These are phyloP conservation scores for Tympanuchus pallidicinctus DNA, from an alignment of 2,113 vertebrate species.

Conservation along the genomic window DNA sequence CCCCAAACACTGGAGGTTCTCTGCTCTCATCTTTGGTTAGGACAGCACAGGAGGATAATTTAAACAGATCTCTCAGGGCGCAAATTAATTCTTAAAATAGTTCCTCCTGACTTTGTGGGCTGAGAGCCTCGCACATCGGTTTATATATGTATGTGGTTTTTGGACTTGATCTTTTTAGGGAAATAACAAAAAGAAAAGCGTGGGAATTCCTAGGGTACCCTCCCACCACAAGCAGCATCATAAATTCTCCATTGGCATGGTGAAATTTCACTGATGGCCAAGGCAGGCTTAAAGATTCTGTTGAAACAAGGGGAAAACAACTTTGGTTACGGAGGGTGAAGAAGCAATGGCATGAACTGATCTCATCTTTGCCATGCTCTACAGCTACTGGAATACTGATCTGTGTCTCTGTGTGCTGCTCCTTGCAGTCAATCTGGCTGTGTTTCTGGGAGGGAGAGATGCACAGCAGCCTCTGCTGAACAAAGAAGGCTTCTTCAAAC, in stretches of 20 bases:
- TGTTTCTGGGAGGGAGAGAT: not conserved
- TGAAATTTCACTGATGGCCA: slow-evolving; percentile 25
- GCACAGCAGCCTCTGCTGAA: not conserved
- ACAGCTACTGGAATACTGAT: not conserved
- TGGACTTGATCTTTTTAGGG: not conserved
- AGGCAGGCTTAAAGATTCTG: not conserved
- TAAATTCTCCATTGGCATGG: slow-evolving; percentile 31
- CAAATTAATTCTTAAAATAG: slow-evolving; percentile 63
- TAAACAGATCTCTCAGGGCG: slow-evolving; percentile 60
- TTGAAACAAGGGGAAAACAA: not conserved
- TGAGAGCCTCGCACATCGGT: not conserved
- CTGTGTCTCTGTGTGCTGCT: slow-evolving; percentile 19
- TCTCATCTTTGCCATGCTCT: not conserved
- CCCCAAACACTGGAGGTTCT: slow-evolving; percentile 35
- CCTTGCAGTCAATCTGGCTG: not conserved
- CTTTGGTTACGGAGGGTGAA: not conserved
- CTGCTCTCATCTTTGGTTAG: slow-evolving; percentile 51
- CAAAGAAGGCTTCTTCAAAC: not conserved
- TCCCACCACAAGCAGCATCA: not conserved
- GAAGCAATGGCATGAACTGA: not conserved
- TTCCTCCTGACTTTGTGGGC: slow-evolving; percentile 11
- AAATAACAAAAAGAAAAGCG: not conserved
- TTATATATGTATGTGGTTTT: not conserved
- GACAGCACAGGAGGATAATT: slow-evolving; percentile 50
- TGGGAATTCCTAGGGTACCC: not conserved